Conservation (phyloP, 2,113 vertebrate species). For the Dendrocopos noguchii region DNA sequence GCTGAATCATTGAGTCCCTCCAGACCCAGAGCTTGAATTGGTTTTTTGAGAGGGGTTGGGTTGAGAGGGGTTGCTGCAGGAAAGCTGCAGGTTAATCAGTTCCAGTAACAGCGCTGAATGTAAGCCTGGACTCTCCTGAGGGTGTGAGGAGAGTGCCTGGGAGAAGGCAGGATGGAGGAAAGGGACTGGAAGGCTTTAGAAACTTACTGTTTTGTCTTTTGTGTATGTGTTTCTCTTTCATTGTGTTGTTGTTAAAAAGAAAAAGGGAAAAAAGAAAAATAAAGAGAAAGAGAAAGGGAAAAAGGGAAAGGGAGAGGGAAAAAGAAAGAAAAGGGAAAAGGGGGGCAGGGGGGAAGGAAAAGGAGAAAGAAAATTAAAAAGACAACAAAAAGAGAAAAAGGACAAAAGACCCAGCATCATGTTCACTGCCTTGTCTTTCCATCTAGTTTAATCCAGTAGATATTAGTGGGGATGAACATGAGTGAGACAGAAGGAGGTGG, state of each 20-base stretch:
- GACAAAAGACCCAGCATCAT: not conserved
- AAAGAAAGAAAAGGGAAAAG: no score
- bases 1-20: slow-evolving; percentile 69
- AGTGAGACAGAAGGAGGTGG: not conserved
- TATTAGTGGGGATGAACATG: not conserved
- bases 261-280: not conserved
- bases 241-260: not conserved
- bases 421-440: not conserved
- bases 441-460: not conserved
- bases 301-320: no score
- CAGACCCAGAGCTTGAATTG: slow-evolving; percentile 73
- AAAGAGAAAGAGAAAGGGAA: not conserved
- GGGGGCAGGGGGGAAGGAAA: not conserved
- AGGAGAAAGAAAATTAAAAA: not conserved
- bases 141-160: not conserved
- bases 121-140: slow-evolving; percentile 52
- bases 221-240: not conserved
- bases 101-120: slow-evolving; percentile 48
- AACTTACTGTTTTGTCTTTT: slow-evolving; percentile 27
- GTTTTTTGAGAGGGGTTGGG: slow-evolving; percentile 63
- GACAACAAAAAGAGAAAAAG: no score
- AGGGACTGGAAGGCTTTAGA: not conserved
- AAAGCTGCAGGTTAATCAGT: slow-evolving; percentile 73
- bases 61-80: slow-evolving; percentile 58
- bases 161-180: slow-evolving; percentile 29